Evolutionary conservation across 2,797 vertebrate species (phyloP), one percentile per base, ranked within the genome.

Genomic region (Labroides dimidiatus): DNA sequence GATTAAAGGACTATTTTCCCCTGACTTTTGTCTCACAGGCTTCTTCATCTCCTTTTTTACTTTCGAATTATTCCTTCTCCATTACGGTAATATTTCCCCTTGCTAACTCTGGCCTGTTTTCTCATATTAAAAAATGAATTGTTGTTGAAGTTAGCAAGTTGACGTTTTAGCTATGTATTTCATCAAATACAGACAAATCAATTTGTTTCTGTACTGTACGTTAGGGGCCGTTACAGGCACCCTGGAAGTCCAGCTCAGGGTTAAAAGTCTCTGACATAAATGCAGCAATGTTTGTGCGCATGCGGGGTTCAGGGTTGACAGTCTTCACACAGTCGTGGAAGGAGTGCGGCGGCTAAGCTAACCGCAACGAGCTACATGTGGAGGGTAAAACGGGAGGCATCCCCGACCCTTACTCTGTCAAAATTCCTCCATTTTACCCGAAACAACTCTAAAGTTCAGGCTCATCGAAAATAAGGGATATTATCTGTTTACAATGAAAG

Each of bases 291-390:
- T 0, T 33, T 42, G 12, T 87, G 86, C 90, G 90, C 90, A 89
- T 90, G 92, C 85, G 93, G 82, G 75, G 92, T 88, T 93, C 90
- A 93, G 87, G 86, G 92, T 92, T 93, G 86, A 92, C 89, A 78
- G 78, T 65, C 75, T 80, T 80, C 71, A 85, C 81, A 85, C 85
- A 86, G 87, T 87, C 85, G 90, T 91, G 87, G 91, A 92, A 86
- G 83, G 80, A 92, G 89, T 84, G 84, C 78, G 78, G 87, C 77
- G 78, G 92, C 89, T 91, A 90, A 91, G 91, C 89, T 92, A 93
- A 89, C 82, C 82, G 89, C 64, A 83, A 78, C 82, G 79, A 91
- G 90, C 90, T 95, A 94, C 94, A 95, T 95, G 94, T 95, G 94
- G 94, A 94, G 94, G 92, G 90, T 92, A 89, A 90, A 90, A 89